Conservation (phyloP, 2,797 vertebrate genomes). For the Cryptoprocta ferox region DNA sequence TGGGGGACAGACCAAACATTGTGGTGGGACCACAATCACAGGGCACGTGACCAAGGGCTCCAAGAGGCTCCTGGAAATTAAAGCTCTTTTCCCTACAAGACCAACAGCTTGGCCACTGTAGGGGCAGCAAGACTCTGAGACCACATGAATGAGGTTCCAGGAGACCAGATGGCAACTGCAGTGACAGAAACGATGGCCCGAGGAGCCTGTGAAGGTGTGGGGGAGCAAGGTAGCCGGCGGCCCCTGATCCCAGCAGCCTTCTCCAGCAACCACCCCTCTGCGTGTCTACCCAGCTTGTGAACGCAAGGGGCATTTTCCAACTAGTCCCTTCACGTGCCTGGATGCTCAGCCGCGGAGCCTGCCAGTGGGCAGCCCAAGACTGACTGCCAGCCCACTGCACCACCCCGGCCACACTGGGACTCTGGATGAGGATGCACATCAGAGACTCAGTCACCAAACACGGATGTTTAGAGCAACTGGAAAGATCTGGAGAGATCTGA, state of each 20-base stretch:
- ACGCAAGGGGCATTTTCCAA: background rate
- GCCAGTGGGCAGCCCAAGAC: background rate
- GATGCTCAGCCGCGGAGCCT: background rate
- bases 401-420: background rate
- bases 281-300: no score
- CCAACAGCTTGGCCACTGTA: fast-evolving
- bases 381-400: background rate
- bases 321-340: background rate
- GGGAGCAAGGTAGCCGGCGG: background rate
- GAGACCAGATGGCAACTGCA: background rate
- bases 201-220: background rate
- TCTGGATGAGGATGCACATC: background rate
- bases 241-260: background rate
- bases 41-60: fast-evolving
- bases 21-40: background rate
- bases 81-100: no score
- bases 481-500: background rate
- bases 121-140: no score
- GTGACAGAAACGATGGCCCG: background rate
- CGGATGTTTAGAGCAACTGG: background rate
- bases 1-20: no score
- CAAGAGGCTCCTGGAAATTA: background rate
- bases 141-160: background rate
- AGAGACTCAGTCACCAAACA: background rate
- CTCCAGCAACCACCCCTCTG: background rate